Evolutionary conservation across 2,797 vertebrate genomes (phyloP).

Genomic region (Oceanodroma leucorhoa): DNA sequence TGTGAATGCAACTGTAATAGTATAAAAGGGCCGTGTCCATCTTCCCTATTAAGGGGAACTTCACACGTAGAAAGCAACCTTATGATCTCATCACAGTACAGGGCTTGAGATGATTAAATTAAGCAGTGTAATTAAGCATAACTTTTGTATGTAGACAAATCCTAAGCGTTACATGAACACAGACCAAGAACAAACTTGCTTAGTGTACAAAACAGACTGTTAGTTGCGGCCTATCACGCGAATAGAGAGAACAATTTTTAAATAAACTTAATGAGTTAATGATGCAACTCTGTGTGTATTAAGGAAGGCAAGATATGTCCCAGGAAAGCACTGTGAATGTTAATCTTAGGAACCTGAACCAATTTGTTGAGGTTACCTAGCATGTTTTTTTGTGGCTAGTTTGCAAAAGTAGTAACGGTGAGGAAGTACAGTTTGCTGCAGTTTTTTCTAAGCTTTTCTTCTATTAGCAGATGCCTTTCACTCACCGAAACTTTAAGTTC

Average conservation of each 20-base stretch:
- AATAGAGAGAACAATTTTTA: constrained; percentile 5
- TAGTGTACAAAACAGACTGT: constrained; percentile 38
- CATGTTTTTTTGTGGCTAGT: background rate
- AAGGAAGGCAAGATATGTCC: background rate
- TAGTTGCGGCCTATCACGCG: background rate
- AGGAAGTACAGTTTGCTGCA: background rate
- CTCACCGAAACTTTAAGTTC: background rate
- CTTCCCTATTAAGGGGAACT: background rate
- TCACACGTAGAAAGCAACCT: background rate
- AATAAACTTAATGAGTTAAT: constrained; percentile 44
- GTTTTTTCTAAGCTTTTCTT: background rate
- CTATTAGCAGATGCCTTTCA: background rate
- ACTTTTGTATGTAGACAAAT: constrained; percentile 39
- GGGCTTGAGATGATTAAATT: constrained; percentile 14
- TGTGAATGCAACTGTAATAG: background rate
- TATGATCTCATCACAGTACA: background rate
- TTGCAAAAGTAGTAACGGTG: background rate
- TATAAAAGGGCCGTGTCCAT: background rate
- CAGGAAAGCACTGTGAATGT: background rate
- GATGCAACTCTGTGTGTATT: background rate
- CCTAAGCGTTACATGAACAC: constrained; percentile 17
- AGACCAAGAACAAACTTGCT: constrained; percentile 16
- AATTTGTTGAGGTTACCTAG: background rate
- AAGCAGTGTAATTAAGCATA: constrained; percentile 19
- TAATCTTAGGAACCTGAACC: background rate